Conservation (phyloP, 2,113 vertebrate species). For the Malurus cyaneus region DNA sequence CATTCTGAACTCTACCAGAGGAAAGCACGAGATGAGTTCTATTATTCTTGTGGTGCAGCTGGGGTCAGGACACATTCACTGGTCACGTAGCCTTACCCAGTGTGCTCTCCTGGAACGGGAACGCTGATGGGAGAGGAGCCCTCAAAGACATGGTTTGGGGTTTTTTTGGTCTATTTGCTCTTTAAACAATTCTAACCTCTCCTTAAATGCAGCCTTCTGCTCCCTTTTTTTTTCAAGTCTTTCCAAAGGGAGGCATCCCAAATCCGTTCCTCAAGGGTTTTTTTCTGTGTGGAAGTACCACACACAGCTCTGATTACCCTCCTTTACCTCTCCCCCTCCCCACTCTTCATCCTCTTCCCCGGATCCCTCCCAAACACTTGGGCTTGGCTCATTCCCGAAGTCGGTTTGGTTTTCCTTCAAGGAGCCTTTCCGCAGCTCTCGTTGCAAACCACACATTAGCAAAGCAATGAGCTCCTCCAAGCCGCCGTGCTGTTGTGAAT, state of each 20-base stretch:
- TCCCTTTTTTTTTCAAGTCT: neutral
- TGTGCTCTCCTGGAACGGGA: neutral
- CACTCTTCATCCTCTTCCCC: neutral
- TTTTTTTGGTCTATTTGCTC: neutral
- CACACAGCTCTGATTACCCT: slow-evolving; percentile 57
- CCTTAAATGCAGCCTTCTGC: slow-evolving; percentile 26
- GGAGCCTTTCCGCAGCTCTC: slow-evolving; percentile 12
- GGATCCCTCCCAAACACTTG: slow-evolving; percentile 37
- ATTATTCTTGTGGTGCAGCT: slow-evolving; percentile 31
- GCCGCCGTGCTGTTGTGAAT: neutral
- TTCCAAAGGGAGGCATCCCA: slow-evolving; percentile 50
- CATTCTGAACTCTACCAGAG: neutral
- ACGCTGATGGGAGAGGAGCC: neutral
- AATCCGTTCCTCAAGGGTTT: neutral
- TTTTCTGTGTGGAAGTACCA: slow-evolving; percentile 41
- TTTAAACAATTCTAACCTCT: slow-evolving; percentile 29
- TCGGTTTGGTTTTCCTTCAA: slow-evolving; percentile 41
- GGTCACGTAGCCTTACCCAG: slow-evolving; percentile 37
- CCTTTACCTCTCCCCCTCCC: neutral
- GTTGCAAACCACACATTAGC: slow-evolving; percentile 61
- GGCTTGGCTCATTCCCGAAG: slow-evolving; percentile 48
- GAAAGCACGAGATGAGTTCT: neutral
- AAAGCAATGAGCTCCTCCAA: slow-evolving; percentile 38
- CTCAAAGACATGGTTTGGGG: neutral
- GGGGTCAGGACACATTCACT: slow-evolving; percentile 36